Base-by-base conservation (phyloP, 2,888 invertebrate genomes). In the Hymenopus coronatus region DNA sequence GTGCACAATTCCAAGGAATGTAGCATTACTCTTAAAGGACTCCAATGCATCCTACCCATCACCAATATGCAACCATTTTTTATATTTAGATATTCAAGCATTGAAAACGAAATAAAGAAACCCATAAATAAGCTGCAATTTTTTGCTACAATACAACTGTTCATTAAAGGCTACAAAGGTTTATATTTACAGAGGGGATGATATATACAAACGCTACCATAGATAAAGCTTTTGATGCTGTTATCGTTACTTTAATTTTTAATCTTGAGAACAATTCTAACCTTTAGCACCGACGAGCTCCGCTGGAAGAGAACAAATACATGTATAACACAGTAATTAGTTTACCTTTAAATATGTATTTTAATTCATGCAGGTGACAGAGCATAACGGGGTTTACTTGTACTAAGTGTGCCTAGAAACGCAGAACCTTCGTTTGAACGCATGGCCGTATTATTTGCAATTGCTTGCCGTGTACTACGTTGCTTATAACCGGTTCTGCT, bases 271-370 rank as follows among this genome's bases (percentile, higher is more conserved):
- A n/a, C 30, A 83, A 82, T 7, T 84, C 92, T 92, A 92, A 93
- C 93, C 93, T 93, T 93, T 93, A 91, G 92, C 92, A 92, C 93
- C 92, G 90, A 92, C 92, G 91, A 93, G 92, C 91, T 92, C 92
- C 90, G 92, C 93, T 93, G 87, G 15, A 91, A 91, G 91, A 91
- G 90, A 91, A 91, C 40, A 40, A 40, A 40, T 40, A 27, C 28
- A 83, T 84, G 7, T 14, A 3, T 40, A 14, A 40, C 40, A 40
- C 1, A 40, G 12, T 40, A 40, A 12, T 40, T 2, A 40, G 0
- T 40, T 40, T 12, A 40, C 12, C 33, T 40, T 40, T 40, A 40
- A 12, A 40, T 40, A 12, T 40, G 12, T 40, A 40, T 7, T 40
- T 40, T 40, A 40, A 40, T 40, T 40, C 40, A 40, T 40, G 40